phyloP scores from a whole-genome alignment of 2,888 invertebrate genomes.

The Cordilura impudica region DNA sequence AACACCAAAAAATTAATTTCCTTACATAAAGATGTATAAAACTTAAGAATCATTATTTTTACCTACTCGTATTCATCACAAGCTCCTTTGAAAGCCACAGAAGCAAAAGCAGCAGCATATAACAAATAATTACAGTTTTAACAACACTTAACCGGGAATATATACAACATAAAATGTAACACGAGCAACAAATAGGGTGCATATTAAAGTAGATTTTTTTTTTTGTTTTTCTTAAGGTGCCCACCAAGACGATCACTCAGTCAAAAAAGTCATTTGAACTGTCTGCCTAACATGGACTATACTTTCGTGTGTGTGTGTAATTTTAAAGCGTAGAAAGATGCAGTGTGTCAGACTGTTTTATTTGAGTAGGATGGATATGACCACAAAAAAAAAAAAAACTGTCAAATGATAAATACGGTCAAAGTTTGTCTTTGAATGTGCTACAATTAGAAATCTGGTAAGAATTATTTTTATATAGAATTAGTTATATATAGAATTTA shows the following conservation, averaged over 20 bases:
- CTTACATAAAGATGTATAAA: neutral
- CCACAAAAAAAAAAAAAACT: no score
- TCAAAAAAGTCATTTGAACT: no score
- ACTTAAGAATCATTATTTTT: neutral
- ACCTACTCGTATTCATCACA: neutral
- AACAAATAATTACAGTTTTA: slow-evolving; percentile 70
- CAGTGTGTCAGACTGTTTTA: no score
- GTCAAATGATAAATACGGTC: no score
- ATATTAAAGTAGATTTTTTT: slow-evolving; percentile 40
- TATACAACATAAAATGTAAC: neutral
- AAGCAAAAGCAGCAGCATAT: slow-evolving; percentile 7
- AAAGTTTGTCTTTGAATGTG: no score
- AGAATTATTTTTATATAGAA: no score
- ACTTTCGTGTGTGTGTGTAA: no score
- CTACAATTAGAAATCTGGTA: no score
- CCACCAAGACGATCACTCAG: slow-evolving; percentile 15
- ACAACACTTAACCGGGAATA: slow-evolving; percentile 67
- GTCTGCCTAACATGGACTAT: no score
- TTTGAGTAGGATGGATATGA: no score
- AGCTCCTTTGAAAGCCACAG: neutral
- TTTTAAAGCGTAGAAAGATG: no score
- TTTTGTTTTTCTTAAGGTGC: neutral
- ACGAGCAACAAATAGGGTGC: slow-evolving; percentile 27
- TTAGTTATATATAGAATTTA: no score
- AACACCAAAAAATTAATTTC: neutral